Evolutionary conservation across 92 coral and sea anemone genomes (phyloP).

Genomic region (Diadumene lineata): DNA sequence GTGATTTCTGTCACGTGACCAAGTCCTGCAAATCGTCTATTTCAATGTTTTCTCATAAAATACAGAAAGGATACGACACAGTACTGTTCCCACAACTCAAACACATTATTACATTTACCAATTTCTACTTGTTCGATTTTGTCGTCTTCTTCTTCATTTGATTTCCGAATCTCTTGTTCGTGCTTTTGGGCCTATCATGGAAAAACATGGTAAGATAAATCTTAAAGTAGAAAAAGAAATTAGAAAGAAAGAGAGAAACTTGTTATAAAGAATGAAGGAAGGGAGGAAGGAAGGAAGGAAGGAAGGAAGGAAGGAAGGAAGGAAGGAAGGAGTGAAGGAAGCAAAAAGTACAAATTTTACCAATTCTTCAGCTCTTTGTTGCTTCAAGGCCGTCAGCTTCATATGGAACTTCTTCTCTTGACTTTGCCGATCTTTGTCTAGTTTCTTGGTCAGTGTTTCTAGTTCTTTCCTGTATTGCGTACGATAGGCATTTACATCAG

Average conservation of each 20-base stretch:
- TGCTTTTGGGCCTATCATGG: constrained; percentile 67
- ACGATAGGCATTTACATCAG: constrained; percentile 68
- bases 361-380: constrained; percentile 78
- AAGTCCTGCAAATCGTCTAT: no score
- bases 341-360: no score
- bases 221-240: neutral
- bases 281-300: neutral
- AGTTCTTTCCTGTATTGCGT: constrained; percentile 78
- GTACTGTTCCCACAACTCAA: no score
- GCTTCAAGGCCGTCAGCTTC: constrained; percentile 82
- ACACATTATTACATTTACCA: no score
- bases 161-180: constrained; percentile 52
- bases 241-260: neutral
- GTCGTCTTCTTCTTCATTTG: constrained; percentile 63
- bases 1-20: no score
- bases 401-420: constrained; percentile 85
- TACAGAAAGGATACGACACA: no score
- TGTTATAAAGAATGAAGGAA: neutral
- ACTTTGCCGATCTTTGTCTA: constrained; percentile 67
- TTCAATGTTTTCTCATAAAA: no score
- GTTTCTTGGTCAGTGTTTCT: constrained; percentile 72
- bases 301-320: neutral
- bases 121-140: constrained; percentile 71
- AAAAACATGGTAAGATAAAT: neutral
- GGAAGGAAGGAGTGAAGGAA: neutral